Evolutionary conservation across 2,888 invertebrate genomes (phyloP), one percentile per base, ranked within the genome.

Genomic region (Lutraria lutraria): DNA sequence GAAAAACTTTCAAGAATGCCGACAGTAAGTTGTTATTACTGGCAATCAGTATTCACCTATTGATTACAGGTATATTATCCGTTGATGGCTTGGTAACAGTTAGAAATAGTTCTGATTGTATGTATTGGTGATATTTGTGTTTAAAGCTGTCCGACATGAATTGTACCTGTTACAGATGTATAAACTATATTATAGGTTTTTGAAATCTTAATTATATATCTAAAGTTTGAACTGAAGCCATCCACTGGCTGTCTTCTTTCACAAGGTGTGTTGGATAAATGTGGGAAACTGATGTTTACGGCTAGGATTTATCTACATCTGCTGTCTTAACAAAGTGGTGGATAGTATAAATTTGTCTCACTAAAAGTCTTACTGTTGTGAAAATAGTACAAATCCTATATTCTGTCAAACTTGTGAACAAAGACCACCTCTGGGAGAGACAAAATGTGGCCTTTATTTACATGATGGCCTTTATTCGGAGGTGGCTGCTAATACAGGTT

Each of bases 161-260:
- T 68, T n/a, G 25, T 68, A 25, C n/a, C 21, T 68, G 25, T 25
- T 68, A 2, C 13, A n/a, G 25, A 0, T 25, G 13, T 68, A 4
- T 25, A 68, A 25, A 68, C 25, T 68, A 68, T 68, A 68, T 12
- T 68, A 12, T n/a, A 68, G 63, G 43, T 43, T 68, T 25, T 68
- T 68, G 63, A 68, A 68, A 68, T n/a, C 63, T 68, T 68, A 13
- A 68, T 68, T 25, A 68, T 68, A 68, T 68, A 68, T n/a, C 25
- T 12, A 6, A 21, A 25, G 63, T 68, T 68, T 68, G 63, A 68
- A 25, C 63, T 68, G 63, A 25, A 68, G 25, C 25, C 6, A 68
- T 68, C 25, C 25, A 25, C n/a, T 25, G n/a, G 13, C 63, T 25
- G 25, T 12, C 25, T 25, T 68, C n/a, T 25, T 68, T 68, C 25